These are phyloP conservation scores for Cyclophora punctaria DNA, from an alignment of 2,888 invertebrate genomes.

Conservation along the genomic window DNA sequence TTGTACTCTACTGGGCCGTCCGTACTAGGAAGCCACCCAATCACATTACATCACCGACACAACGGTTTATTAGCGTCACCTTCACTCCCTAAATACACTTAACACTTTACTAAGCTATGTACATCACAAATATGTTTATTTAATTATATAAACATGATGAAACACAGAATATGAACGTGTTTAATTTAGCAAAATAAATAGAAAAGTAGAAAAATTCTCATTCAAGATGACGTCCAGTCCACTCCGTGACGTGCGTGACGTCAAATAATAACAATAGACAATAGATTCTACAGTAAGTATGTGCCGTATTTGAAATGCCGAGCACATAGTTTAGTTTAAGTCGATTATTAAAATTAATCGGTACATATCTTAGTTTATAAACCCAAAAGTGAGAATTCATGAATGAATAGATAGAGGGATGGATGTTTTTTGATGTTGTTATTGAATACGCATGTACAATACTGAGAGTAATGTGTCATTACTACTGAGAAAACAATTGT, in stretches of 20 bases:
- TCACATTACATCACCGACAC: conserved; percentile 73
- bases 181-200: conserved; percentile 56
- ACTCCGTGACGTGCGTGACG: conserved; percentile 44
- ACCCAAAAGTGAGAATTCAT: no score
- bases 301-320: no score
- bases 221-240: conserved; percentile 67
- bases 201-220: conserved; percentile 53
- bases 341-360: no score
- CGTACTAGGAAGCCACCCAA: conserved; percentile 65
- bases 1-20: conserved; percentile 47
- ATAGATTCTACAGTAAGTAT: conserved; percentile 3
- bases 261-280: conserved; percentile 67
- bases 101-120: conserved; percentile 25
- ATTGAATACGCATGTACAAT: no score
- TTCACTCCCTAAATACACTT: conserved; percentile 42
- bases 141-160: conserved; percentile 22
- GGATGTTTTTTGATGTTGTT: no score
- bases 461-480: no score
- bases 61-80: conserved; percentile 61
- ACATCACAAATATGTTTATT: conserved; percentile 35
- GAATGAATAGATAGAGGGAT: no score
- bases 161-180: conserved; percentile 36
- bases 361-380: no score
- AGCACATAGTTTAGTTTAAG: no score
- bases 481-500: no score